Base-by-base conservation (phyloP, 2,797 vertebrate species). In the Mormyrops boulengeri region DNA sequence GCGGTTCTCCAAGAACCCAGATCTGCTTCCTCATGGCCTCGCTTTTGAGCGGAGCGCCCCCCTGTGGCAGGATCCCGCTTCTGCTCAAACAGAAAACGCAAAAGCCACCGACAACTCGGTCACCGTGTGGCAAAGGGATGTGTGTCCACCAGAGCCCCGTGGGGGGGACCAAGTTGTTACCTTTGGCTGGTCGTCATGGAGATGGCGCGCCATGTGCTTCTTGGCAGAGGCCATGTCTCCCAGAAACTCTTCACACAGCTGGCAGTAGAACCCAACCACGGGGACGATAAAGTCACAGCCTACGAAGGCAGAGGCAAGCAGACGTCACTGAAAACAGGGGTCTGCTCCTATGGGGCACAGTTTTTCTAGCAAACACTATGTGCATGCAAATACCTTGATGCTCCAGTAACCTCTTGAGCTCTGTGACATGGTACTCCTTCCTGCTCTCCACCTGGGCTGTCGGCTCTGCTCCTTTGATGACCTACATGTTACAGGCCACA, bases 161-260 rank as follows among this genome's bases (percentile, higher is more conserved):
- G 26, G 30, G 14, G 12, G 66, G 73, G 2, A 80, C 2, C 17
- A 44, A 80, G 38, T 19, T 14, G 44, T 90, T 94, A 99, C 98
- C 98, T 98, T 98, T 17, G 99, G 99, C 50, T 97, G 97, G 91
- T 99, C 97, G 91, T 99, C 99, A 95, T 99, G 98, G 82, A 93
- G 90, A 66, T 97, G 96, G 86, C 94, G 96, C 92, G 97, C 97
- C 91, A 97, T 96, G 90, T 99, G 98, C 89, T 97, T 97, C 89
- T 99, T 97, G 89, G 98, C 98, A 94, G 97, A 97, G 92, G 98
- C 96, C 82, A 96, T 96, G 90, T 99, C 98, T 88, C 97, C 98
- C 85, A 97, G 97, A 96, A 98, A 97, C 91, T 97, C 95, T 90
- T 96, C 95, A 94, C 98, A 99, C 91, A 99, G 95, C 91, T 97